Percentiles rank a stretch among this genome's conserved stretches.
Evolutionary conservation across 2,888 invertebrate genomes (phyloP).

Genomic region (Agrotis puta): DNA sequence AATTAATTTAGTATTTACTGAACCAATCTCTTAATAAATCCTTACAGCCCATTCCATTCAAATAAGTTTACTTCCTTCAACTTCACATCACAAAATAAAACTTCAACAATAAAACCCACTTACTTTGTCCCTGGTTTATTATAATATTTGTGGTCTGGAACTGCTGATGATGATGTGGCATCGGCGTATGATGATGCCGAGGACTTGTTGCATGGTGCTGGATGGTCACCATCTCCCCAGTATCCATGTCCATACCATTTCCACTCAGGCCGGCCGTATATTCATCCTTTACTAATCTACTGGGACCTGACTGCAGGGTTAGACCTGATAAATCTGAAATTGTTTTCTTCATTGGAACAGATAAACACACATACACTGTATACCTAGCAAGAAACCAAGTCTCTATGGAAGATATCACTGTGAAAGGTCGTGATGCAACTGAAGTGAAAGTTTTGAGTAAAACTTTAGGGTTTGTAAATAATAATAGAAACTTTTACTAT

Average conservation of each 20-base stretch:
- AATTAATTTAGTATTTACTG: neutral
- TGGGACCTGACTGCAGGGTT: constrained; percentile 96
- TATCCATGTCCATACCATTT: constrained; percentile 91
- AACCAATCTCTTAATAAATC: neutral
- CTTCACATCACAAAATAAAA: constrained; percentile 36
- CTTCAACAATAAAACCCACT: constrained; percentile 57
- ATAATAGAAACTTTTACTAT: constrained; percentile 27
- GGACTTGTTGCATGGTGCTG: constrained; percentile 89
- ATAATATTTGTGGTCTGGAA: constrained; percentile 87
- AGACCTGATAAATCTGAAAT: constrained; percentile 96
- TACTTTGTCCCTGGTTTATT: constrained; percentile 88
- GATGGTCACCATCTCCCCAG: constrained; percentile 87
- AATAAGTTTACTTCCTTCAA: constrained; percentile 24
- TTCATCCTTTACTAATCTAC: constrained; percentile 97
- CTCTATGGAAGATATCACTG: neutral
- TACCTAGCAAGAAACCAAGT: constrained; percentile 14
- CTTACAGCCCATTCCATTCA: constrained; percentile 5
- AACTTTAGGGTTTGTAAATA: constrained; percentile 8
- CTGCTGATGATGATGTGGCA: constrained; percentile 87
- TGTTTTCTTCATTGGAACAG: constrained; percentile 64
- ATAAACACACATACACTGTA: constrained; percentile 55
- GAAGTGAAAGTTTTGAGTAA: constrained; percentile 11
- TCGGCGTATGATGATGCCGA: constrained; percentile 84
- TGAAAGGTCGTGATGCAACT: constrained; percentile 24
- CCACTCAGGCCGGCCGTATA: constrained; percentile 95